Base-by-base conservation (phyloP, 2,113 vertebrate species). In the Alaudala cheleensis region DNA sequence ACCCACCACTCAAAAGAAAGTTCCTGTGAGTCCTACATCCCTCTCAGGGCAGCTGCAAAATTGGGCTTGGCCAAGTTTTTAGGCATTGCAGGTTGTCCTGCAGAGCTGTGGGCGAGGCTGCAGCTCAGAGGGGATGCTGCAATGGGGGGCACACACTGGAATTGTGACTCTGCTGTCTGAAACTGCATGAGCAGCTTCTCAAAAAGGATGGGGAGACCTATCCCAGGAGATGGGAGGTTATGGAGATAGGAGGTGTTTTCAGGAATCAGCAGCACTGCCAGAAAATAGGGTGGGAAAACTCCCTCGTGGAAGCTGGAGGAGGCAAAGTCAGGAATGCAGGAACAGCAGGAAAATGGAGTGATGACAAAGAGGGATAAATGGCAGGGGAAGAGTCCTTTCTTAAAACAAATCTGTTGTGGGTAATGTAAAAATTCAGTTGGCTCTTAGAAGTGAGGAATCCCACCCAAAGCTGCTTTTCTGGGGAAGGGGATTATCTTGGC, bases 401-500 rank as follows among this genome's bases (percentile, higher is more conserved):
- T 40, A 54, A 42, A 42, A 42, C 42, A 58, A 66, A 77, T 67
- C 62, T 86, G 51, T 86, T 78, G 81, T 28, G 26, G 64, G 49
- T 14, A 88, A 82, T 0, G 1, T 37, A 57, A 74, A 87, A 93
- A 88, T 88, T 53, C 61, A 84, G 12, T 60, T 90, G 71, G 71
- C 82, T 93, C 64, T 49, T 73, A 21, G 60, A 90, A 64, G 83
- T 37, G 54, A 86, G 31, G 79, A 95, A 93, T 96, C 64, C 67
- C 71, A 90, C 67, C 39, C 88, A 95, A 94, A 93, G 76, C 76
- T 57, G 50, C 69, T 69, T 96, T 88, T 74, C 72, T 81, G 70
- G 94, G 87, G 78, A 81, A 85, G 42, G 25, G 70, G 87, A 91
- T 92, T 94, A 79, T 87, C 57, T 85, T 82, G 87, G 91, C 89